phyloP scores from a whole-genome alignment of 2,888 invertebrate species.

The Lepidocyrtoides sp. region DNA sequence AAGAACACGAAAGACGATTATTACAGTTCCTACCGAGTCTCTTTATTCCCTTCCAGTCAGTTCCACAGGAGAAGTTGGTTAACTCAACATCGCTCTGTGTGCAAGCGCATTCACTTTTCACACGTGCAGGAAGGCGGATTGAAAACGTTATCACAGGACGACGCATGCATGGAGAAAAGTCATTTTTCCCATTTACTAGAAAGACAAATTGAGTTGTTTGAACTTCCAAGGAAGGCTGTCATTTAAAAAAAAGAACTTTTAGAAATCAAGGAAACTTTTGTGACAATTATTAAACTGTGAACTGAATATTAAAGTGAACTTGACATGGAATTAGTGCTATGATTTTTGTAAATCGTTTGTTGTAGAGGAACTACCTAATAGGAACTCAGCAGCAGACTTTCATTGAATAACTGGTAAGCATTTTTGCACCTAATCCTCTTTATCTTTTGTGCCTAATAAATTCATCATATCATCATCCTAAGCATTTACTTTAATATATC shows the following conservation, averaged over 20 bases:
- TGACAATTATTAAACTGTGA: not conserved
- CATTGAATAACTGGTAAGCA: conserved; percentile 1
- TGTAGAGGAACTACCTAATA: not conserved
- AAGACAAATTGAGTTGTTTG: too few relatives aligned
- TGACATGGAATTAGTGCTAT: too few relatives aligned
- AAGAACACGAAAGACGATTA: not conserved
- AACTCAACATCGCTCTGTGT: not conserved
- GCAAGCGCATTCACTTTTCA: not conserved
- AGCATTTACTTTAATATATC: too few relatives aligned
- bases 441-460: not conserved
- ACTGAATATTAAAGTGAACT: not conserved
- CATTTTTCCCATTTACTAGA: too few relatives aligned
- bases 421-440: too few relatives aligned
- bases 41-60: conserved; percentile 38
- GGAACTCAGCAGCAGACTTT: not conserved
- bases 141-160: conserved; percentile 4
- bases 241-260: not conserved
- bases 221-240: too few relatives aligned
- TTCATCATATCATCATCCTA: not conserved
- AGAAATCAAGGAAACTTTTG: not conserved
- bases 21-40: conserved; percentile 43
- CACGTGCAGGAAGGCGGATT: conserved; percentile 17
- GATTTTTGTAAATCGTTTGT: too few relatives aligned
- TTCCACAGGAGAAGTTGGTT: conserved; percentile 53
- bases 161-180: not conserved